Percentiles rank a stretch among this genome's conserved stretches.
These are phyloP conservation scores for Stomatorhinus ivindoensis DNA, from an alignment of 2,113 vertebrate genomes.

Conservation along the genomic window DNA sequence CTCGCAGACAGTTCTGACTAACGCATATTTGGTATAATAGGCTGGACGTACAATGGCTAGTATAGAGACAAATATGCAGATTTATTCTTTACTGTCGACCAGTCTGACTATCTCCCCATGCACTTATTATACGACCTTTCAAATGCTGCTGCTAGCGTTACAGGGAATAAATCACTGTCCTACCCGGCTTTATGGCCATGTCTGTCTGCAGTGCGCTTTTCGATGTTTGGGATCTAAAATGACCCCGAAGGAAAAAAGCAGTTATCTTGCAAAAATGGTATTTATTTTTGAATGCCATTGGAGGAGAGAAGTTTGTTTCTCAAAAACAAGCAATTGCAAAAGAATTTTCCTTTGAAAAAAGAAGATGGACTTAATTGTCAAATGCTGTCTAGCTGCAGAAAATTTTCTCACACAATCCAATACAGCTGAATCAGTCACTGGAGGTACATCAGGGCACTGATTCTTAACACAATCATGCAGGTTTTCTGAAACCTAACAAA, in stretches of 20 bases:
- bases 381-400: neutral
- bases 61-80: neutral
- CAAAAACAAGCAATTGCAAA: neutral
- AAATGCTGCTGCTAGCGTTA: neutral
- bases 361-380: neutral
- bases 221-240: neutral
- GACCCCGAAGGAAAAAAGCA: neutral
- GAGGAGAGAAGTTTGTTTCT: neutral
- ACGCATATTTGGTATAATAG: neutral
- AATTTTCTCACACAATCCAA: neutral
- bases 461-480: neutral
- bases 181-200: neutral
- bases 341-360: neutral
- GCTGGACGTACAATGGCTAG: neutral
- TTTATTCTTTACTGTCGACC: neutral
- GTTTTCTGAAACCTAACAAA: neutral
- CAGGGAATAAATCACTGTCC: neutral
- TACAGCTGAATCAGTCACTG: neutral
- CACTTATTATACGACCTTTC: neutral
- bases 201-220: neutral
- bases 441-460: neutral
- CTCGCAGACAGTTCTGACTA: neutral
- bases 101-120: neutral
- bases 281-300: constrained; percentile 9
- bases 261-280: neutral